Evolutionary conservation across 2,113 vertebrate species (phyloP).

Genomic region (Synodontis membranacea): DNA sequence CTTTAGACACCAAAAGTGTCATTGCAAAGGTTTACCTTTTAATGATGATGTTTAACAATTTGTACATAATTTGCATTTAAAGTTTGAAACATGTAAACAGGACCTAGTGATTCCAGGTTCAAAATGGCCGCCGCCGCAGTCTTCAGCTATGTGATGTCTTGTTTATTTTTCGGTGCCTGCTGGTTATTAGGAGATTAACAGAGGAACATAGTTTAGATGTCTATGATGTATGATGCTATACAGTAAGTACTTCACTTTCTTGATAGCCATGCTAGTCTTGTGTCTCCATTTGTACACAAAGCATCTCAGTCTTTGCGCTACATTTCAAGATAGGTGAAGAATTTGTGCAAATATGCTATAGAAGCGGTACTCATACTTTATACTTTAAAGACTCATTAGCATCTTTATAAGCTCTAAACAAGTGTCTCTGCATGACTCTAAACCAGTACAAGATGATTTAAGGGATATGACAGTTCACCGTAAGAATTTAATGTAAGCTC

Average conservation of each 20-base stretch:
- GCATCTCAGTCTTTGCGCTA: not conserved
- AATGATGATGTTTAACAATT: not conserved
- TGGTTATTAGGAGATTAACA: not conserved
- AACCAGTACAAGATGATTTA: constrained; percentile 24
- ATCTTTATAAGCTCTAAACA: constrained; percentile 19
- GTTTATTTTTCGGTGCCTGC: not conserved
- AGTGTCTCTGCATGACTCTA: constrained; percentile 21
- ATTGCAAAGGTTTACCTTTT: not conserved
- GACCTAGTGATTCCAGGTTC: not conserved
- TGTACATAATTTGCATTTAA: not conserved
- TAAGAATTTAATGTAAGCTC: constrained; percentile 21
- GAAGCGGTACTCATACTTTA: not conserved
- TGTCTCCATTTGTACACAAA: not conserved
- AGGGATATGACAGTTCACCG: constrained; percentile 13
- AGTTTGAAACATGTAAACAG: not conserved
- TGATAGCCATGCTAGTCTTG: not conserved
- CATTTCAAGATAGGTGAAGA: not conserved
- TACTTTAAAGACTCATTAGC: constrained; percentile 8
- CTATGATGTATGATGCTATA: not conserved
- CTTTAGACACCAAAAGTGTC: not conserved
- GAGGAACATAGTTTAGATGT: not conserved
- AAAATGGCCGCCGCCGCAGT: not conserved
- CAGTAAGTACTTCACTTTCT: not conserved
- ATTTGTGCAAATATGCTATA: not conserved
- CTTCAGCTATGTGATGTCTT: not conserved